Conservation (phyloP, 2,797 vertebrate species). For the Paratrypauchen microcephalus region DNA sequence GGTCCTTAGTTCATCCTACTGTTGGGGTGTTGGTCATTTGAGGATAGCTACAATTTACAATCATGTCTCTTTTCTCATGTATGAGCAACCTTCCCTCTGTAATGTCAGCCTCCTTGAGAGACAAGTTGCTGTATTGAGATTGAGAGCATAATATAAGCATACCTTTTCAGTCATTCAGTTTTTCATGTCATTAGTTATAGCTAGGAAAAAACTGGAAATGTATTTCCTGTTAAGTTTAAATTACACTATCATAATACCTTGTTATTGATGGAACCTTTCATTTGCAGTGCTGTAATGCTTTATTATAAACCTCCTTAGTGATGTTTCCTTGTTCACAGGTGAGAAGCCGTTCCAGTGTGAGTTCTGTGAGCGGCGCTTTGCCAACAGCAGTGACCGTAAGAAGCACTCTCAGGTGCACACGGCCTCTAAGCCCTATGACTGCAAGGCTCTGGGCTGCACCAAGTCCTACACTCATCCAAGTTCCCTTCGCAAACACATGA, state of each 20-base stretch:
- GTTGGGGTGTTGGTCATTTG: background rate
- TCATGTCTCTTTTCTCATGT: background rate
- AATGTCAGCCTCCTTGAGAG: background rate
- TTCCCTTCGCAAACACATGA: constrained; percentile 96
- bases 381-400: constrained; percentile 98
- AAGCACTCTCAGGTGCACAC: constrained; percentile 98
- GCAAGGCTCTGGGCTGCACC: constrained; percentile 93
- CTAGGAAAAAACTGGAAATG: background rate
- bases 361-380: constrained; percentile 96
- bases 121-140: too few relatives aligned
- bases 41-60: background rate
- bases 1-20: background rate
- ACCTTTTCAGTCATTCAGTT: background rate
- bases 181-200: background rate
- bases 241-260: background rate
- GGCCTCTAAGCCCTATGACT: constrained; percentile 96
- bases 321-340: constrained; percentile 72
- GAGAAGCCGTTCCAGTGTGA: constrained; percentile 99
- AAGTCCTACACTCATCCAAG: constrained; percentile 97
- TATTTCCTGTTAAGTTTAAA: background rate
- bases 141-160: background rate
- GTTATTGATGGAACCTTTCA: background rate
- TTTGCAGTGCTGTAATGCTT: background rate
- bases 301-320: background rate
- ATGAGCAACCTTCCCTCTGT: background rate